Percentiles rank a stretch among this genome's conserved stretches.
Conservation (phyloP, 1,140 invertebrate genomes). For the Saccostrea glomerata region DNA sequence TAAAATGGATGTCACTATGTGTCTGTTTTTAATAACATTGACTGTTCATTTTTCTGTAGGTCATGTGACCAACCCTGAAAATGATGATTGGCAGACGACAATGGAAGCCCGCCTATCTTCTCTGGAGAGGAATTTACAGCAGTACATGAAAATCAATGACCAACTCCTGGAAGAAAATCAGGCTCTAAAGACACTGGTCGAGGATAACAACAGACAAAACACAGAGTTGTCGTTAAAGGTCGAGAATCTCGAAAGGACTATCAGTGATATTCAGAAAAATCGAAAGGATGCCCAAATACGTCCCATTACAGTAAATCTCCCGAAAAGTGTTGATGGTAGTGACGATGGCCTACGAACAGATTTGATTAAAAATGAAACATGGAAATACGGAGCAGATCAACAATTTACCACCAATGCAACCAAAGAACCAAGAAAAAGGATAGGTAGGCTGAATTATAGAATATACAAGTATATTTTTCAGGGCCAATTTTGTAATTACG, state of each 20-base stretch:
- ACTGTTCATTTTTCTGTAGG: not conserved
- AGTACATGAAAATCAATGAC: too few species aligned
- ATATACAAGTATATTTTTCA: too few species aligned
- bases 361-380: not conserved
- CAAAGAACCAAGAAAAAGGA: not conserved
- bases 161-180: not conserved
- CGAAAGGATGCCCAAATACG: too few species aligned
- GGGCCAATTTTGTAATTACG: too few species aligned
- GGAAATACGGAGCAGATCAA: not conserved
- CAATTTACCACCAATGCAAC: not conserved
- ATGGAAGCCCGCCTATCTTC: too few species aligned
- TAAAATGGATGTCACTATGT: too few species aligned
- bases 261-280: not conserved
- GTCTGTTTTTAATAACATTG: not conserved
- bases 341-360: not conserved
- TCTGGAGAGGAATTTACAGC: too few species aligned
- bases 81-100: too few species aligned
- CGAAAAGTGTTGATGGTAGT: too few species aligned
- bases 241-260: not conserved
- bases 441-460: not conserved
- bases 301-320: too few species aligned
- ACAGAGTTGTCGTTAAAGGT: not conserved
- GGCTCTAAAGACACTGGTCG: not conserved
- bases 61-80: too few species aligned
- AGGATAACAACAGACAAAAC: not conserved